Evolutionary conservation across 2,797 vertebrate genomes (phyloP), one percentile per base, ranked within the genome.

Genomic region (Phyllotis vaccarum): DNA sequence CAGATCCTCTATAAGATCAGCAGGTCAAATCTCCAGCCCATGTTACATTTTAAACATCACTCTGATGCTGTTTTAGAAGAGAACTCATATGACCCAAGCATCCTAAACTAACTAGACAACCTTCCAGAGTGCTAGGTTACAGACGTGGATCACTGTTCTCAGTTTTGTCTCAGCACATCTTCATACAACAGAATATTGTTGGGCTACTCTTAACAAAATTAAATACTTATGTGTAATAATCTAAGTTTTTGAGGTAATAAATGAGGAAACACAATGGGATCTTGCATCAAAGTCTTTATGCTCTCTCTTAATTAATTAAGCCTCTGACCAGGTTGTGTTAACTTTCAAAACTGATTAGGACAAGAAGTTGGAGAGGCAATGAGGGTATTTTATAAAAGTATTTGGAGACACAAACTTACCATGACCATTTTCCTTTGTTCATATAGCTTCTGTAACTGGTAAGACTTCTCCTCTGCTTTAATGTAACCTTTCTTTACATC

Each of bases 341-440:
- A 43, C 46, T 89, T 92, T 86, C 54, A 87, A 91, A 94, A 94
- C 79, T 56, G 56, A 78, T 31, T 27, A 29, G 31, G 87, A 81
- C n/a, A 76, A 81, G 5, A 78, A 10, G 37, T 74, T 94, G 78
- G 79, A 86, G 46, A 87, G 19, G 27, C 14, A 87, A 91, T 34
- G 58, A 74, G 29, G 43, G 0, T 0, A 64, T 82, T 94, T 72
- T 34, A 74, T 78, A 60, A 46, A 81, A 78, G 46, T n/a, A 79
- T 85, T 64, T 52, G 68, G 24, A 64, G 21, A 90, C 22, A 34
- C 17, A 95, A 81, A 97, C 99, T 98, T 96, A 99, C 99, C 99
- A 99, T 99, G 88, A 99, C 98, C 99, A 99, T 99, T 98, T 99
- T 99, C 90, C 99, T 99, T 97, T 99, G 99, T 98, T 99, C 99